Evolutionary conservation across 2,888 invertebrate species (phyloP).

Genomic region (Branchellion lobata): DNA sequence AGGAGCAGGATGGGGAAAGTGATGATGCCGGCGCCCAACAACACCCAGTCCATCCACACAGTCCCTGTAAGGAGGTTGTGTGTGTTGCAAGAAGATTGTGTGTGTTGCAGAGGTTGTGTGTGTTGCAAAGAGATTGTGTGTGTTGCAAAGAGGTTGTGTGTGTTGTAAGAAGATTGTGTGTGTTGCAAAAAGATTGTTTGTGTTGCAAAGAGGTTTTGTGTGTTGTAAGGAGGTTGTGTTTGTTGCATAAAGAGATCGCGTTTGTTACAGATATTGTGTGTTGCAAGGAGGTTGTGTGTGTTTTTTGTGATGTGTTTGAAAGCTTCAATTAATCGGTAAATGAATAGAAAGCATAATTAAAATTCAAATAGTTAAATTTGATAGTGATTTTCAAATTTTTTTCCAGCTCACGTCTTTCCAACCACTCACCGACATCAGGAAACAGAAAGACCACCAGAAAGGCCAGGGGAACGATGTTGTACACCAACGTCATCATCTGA

Average conservation of each 20-base stretch:
- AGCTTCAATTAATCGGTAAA: neutral
- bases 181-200: neutral
- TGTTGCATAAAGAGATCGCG: neutral
- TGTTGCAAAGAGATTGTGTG: slow-evolving; percentile 1
- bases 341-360: too few relatives aligned
- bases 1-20: slow-evolving; percentile 54
- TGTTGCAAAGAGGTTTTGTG: too few relatives aligned
- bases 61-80: slow-evolving; percentile 42
- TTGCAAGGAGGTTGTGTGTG: neutral
- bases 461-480: slow-evolving; percentile 50
- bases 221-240: neutral
- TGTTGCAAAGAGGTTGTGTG: neutral
- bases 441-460: slow-evolving; percentile 51
- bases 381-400: neutral
- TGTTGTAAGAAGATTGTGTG: neutral
- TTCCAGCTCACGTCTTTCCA: too few relatives aligned
- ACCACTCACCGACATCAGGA: slow-evolving; percentile 48
- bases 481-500: slow-evolving; percentile 49
- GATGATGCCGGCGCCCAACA: slow-evolving; percentile 50
- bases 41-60: slow-evolving; percentile 51
- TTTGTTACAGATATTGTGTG: too few relatives aligned
- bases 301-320: neutral
- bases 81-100: neutral
- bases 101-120: neutral
- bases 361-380: too few relatives aligned